phyloP scores from a whole-genome alignment of 2,797 vertebrate genomes.

The Manis javanica region DNA sequence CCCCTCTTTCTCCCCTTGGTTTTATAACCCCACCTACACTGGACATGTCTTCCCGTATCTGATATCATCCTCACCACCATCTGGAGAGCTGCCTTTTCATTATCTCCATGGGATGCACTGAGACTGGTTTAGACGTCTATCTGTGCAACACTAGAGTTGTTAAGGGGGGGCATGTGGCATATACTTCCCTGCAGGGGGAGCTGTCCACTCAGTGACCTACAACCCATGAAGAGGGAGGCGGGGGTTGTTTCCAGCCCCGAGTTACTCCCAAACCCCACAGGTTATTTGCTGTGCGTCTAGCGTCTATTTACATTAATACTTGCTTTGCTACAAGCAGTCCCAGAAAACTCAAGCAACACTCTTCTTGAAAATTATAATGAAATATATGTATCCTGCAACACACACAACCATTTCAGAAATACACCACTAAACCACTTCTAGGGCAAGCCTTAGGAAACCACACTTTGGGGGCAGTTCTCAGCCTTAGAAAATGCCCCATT shows the following conservation, averaged over 20 bases:
- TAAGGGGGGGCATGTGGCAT: neutral
- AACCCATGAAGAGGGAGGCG: fast-evolving
- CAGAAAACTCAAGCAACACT: neutral
- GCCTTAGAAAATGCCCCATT: neutral
- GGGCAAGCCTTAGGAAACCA: neutral
- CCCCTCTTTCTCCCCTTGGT: neutral
- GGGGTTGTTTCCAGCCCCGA: fast-evolving
- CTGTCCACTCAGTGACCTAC: neutral
- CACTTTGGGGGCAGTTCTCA: neutral
- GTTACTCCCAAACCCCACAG: neutral
- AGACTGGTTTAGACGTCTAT: neutral
- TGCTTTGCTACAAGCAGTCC: neutral
- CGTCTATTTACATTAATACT: neutral
- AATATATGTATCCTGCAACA: neutral
- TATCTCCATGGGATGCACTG: neutral
- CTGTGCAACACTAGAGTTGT: too few species aligned
- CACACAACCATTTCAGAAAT: neutral
- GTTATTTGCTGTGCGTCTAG: neutral
- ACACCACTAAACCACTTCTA: neutral
- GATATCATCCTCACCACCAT: neutral
- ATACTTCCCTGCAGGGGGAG: neutral
- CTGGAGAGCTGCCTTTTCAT: neutral
- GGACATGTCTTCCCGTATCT: neutral
- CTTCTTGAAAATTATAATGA: neutral
- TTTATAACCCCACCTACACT: neutral